A percentile compares a stretch with the other conserved stretches of the same genome.
phyloP scores from a whole-genome alignment of 2,113 vertebrate species.

The Phrynosoma platyrhinos region DNA sequence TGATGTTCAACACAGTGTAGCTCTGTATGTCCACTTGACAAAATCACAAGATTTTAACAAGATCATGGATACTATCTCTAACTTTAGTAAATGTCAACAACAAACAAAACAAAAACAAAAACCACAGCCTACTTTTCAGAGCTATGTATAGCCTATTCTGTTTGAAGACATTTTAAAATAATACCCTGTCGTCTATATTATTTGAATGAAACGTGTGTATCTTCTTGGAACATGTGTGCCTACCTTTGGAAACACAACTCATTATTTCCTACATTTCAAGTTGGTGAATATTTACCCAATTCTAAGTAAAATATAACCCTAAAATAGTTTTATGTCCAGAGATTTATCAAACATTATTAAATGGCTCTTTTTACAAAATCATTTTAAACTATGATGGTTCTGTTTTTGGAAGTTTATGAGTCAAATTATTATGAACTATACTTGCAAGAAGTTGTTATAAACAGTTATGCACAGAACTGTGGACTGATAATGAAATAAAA shows the following conservation, averaged over 20 bases:
- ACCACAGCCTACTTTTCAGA: not conserved
- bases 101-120: slow-evolving; percentile 43
- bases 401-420: slow-evolving; percentile 2
- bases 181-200: not conserved
- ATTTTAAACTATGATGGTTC: not conserved
- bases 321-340: slow-evolving; percentile 16
- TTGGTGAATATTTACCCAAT: not conserved
- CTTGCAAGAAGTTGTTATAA: not conserved
- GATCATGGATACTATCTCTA: slow-evolving; percentile 48
- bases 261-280: not conserved
- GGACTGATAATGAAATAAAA: not conserved
- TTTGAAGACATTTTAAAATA: slow-evolving; percentile 35
- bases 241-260: not conserved
- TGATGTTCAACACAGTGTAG: not conserved
- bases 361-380: too few species aligned
- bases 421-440: slow-evolving; percentile 34
- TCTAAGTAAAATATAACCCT: not conserved
- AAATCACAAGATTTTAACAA: slow-evolving; percentile 39
- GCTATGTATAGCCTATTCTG: not conserved
- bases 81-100: slow-evolving; percentile 58
- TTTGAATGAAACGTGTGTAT: not conserved
- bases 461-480: not conserved
- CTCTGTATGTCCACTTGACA: not conserved
- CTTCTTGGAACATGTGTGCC: not conserved
- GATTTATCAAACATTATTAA: not conserved